These are phyloP conservation scores for Drosophila parabipectinata DNA, from an alignment of 1,140 invertebrate species.

Conservation along the genomic window DNA sequence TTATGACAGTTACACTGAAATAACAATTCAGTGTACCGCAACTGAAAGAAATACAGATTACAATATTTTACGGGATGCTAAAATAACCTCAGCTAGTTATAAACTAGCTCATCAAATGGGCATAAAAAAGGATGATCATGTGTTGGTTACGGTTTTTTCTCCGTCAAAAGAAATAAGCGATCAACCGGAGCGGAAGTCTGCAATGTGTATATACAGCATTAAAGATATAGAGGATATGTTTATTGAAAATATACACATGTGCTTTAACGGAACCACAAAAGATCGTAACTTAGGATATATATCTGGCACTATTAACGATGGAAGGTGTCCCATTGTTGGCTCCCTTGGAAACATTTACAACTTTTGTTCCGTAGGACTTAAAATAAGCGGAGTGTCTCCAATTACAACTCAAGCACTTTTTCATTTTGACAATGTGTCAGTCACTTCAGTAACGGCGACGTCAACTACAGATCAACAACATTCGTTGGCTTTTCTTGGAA, in stretches of 20 bases:
- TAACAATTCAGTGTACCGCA: conserved; percentile 92
- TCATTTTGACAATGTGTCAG: conserved; percentile 91
- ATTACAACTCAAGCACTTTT: conserved; percentile 90
- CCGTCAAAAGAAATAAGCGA: conserved; percentile 92
- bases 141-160: conserved; percentile 94
- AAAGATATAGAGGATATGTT: conserved; percentile 96
- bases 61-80: conserved; percentile 96
- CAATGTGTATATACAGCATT: conserved; percentile 93
- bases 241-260: conserved; percentile 98
- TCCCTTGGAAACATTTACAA: conserved; percentile 95
- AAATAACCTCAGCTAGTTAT: conserved; percentile 91
- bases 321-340: conserved; percentile 93
- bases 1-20: conserved; percentile 97
- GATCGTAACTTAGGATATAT: conserved; percentile 97
- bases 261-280: conserved; percentile 96
- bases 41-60: conserved; percentile 86
- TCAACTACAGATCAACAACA: conserved; percentile 90
- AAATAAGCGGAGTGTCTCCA: conserved; percentile 94
- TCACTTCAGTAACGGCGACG: conserved; percentile 92
- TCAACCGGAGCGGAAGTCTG: conserved; percentile 90
- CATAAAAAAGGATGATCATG: conserved; percentile 89
- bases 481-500: conserved; percentile 96
- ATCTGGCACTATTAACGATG: conserved; percentile 94
- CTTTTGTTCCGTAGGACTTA: conserved; percentile 96
- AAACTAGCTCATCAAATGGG: conserved; percentile 92